Percentiles rank a stretch among this genome's conserved stretches.
Conservation (phyloP, 2,888 invertebrate genomes). For the Volucella inflata region DNA sequence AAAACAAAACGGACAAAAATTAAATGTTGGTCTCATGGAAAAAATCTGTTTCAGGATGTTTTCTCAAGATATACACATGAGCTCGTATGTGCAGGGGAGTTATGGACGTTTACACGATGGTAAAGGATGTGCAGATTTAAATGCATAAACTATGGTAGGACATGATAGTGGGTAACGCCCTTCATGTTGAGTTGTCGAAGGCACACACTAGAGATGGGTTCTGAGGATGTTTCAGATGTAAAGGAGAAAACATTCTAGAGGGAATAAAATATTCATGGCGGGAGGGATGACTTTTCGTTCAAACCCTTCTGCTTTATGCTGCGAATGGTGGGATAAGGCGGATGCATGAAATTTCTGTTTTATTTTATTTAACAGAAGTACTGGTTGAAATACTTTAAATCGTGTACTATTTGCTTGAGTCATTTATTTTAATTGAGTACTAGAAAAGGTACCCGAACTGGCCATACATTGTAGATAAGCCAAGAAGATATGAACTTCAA, state of each 20-base stretch:
- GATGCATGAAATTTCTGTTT: neutral
- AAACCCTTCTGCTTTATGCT: conserved; percentile 24
- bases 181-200: conserved; percentile 59
- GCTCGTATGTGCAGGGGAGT: neutral
- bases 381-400: no score
- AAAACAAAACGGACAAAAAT: conserved; percentile 48
- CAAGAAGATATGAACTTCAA: no score
- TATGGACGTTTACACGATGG: conserved; percentile 37
- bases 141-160: conserved; percentile 56
- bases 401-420: no score
- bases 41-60: conserved; percentile 52
- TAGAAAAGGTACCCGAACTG: no score
- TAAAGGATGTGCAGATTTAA: conserved; percentile 26
- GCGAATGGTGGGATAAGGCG: neutral
- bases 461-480: no score
- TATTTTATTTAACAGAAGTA: no score
- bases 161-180: conserved; percentile 55
- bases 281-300: conserved; percentile 34
- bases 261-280: conserved; percentile 45
- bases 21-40: conserved; percentile 10
- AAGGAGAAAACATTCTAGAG: conserved; percentile 18
- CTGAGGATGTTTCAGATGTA: neutral
- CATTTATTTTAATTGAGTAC: no score
- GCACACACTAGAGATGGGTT: neutral
- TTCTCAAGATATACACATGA: conserved; percentile 18